A percentile compares a stretch with the other conserved stretches of the same genome.
Evolutionary conservation across 2,888 invertebrate genomes (phyloP).

Genomic region (Drosophila siamana): DNA sequence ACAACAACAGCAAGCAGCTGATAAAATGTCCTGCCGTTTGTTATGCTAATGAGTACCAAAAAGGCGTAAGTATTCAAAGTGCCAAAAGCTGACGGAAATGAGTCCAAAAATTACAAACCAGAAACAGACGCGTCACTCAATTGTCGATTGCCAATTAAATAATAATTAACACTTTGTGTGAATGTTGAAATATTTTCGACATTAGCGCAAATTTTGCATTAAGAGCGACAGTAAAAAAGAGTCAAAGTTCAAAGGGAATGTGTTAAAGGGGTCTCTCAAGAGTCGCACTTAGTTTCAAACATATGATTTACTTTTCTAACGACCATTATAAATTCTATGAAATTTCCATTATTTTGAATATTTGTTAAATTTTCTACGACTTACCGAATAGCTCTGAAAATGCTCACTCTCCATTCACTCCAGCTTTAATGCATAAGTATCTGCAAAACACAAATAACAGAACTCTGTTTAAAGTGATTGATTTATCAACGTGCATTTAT

Average conservation of each 20-base stretch:
- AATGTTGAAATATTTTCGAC: slow-evolving; percentile 6
- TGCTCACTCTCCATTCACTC: not conserved
- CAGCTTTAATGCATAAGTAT: not conserved
- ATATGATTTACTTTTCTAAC: too few species aligned
- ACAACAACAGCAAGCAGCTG: slow-evolving; percentile 21
- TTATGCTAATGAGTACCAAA: slow-evolving; percentile 69
- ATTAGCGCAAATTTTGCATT: slow-evolving; percentile 6
- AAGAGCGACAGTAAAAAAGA: not conserved
- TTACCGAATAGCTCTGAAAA: too few species aligned
- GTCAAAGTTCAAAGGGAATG: not conserved
- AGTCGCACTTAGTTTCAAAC: too few species aligned
- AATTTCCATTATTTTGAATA: too few species aligned
- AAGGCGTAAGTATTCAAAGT: slow-evolving; percentile 52
- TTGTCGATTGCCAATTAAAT: slow-evolving; percentile 54
- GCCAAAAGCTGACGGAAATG: slow-evolving; percentile 22
- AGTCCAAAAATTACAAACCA: slow-evolving; percentile 21
- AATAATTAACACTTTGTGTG: slow-evolving; percentile 51
- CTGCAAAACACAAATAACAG: not conserved
- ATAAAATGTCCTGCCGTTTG: slow-evolving; percentile 61
- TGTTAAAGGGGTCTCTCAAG: too few species aligned
- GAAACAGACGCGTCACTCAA: slow-evolving; percentile 1
- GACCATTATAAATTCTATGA: too few species aligned
- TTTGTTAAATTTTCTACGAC: too few species aligned
- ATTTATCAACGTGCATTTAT: slow-evolving; percentile 12
- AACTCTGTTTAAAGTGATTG: not conserved